These are phyloP conservation scores for Pelobates fuscus DNA, from an alignment of 2,113 vertebrate genomes.

Conservation along the genomic window DNA sequence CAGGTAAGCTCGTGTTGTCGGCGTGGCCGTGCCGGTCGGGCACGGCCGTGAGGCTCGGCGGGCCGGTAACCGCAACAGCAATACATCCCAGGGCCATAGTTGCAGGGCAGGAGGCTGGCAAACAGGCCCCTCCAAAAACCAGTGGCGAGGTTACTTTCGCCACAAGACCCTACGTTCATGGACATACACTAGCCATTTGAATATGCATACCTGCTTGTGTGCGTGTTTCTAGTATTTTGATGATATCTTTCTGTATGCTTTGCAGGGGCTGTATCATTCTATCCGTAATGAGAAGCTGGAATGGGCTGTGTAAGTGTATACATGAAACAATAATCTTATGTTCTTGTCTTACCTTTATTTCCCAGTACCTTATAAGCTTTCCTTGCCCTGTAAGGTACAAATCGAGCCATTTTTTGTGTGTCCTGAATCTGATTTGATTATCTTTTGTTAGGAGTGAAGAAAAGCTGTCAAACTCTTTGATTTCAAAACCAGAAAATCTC, in stretches of 20 bases:
- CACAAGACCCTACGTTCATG: too few relatives aligned
- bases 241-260: conserved; percentile 18
- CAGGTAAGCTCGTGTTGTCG: too few relatives aligned
- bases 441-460: conserved; percentile 70
- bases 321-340: not conserved
- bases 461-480: conserved; percentile 60
- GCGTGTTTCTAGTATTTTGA: not conserved
- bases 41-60: too few relatives aligned
- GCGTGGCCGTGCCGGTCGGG: too few relatives aligned
- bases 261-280: conserved; percentile 78
- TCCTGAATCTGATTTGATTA: not conserved
- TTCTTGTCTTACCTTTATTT: not conserved
- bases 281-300: conserved; percentile 83
- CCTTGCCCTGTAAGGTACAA: not conserved
- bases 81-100: too few relatives aligned
- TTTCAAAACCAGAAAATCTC: conserved; percentile 50
- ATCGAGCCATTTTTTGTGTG: not conserved
- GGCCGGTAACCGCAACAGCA: too few relatives aligned
- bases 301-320: conserved; percentile 73
- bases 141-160: too few relatives aligned
- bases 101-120: too few relatives aligned
- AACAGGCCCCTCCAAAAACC: too few relatives aligned
- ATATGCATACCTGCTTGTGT: too few relatives aligned
- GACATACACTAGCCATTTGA: too few relatives aligned
- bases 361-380: too few relatives aligned